Base-by-base conservation (phyloP, 1,140 invertebrate species). In the Drosophila lacteicornis region DNA sequence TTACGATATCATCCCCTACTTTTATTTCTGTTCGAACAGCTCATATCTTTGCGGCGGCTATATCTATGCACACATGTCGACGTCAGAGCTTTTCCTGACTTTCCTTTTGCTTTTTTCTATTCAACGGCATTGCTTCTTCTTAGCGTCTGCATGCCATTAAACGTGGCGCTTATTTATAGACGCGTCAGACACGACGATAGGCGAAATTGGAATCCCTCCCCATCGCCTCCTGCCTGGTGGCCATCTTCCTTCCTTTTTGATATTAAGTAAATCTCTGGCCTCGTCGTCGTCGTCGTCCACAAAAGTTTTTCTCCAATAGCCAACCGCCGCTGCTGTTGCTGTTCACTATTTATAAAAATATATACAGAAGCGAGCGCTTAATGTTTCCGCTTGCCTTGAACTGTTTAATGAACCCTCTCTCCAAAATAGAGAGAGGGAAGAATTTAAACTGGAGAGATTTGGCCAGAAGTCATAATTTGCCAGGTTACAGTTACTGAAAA, bases 301-400 rank as follows among this genome's bases (percentile, higher is more conserved):
- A 38, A 60, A 71, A 59, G 40, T 76, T 76, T 76, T 79, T 83
- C 36, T 84, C 74, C 79, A 77, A 82, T 63, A 36, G 33, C 59
- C 12, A 27, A 17, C 40, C 25, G 33, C 25, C 17, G 49, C 43
- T 33, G 47, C 53, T 73, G 58, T 40, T 55, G 66, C n/a, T 38
- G 71, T 17, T 53, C 40, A 88, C 78, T 82, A 79, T 88, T 90
- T 88, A 76, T 90, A 90, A 70, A 63, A 43, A 75, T 55, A 75
- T 57, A 51, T 38, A 40, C 53, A 40, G 36, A 22, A 25, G 53
- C 53, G 47, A 79, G 60, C 60, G 69, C 84, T 62, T 79, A 84
- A 90, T 90, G 85, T 90, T 90, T 90, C 79, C 85, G 85, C 50
- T 90, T 47, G 85, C 85, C 85, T 90, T 90, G 85, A 90, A 90